Conservation (phyloP, 2,888 invertebrate genomes). For the Heliconius sara region DNA sequence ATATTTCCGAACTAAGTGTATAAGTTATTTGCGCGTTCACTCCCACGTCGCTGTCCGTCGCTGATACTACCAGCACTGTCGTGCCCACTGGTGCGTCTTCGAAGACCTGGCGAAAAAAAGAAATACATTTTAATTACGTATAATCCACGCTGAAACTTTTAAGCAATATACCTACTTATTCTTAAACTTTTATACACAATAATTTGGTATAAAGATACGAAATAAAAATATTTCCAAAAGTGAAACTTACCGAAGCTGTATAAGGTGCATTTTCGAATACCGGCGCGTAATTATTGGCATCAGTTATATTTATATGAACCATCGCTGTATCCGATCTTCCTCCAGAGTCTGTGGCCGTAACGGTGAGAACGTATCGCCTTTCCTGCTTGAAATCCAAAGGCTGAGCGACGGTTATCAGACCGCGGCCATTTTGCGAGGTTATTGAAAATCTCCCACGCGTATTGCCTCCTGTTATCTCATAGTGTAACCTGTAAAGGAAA, state of each 20-base stretch:
- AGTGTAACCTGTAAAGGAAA: slow-evolving; percentile 85
- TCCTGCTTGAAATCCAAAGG: slow-evolving; percentile 97
- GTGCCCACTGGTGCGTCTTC: slow-evolving; percentile 97
- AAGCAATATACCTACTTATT: too few relatives aligned
- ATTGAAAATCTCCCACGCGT: slow-evolving; percentile 94
- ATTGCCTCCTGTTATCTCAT: slow-evolving; percentile 93
- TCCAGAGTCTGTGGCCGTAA: slow-evolving; percentile 95
- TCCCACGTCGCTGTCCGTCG: slow-evolving; percentile 97
- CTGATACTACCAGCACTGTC: slow-evolving; percentile 95
- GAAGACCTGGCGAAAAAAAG: slow-evolving; percentile 83
- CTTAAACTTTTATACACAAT: too few relatives aligned
- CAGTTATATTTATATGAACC: slow-evolving; percentile 95
- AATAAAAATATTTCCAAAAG: neutral
- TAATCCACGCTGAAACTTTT: too few relatives aligned
- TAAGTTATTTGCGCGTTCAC: slow-evolving; percentile 96
- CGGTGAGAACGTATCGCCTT: slow-evolving; percentile 92
- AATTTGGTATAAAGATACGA: neutral
- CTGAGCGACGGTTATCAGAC: slow-evolving; percentile 93
- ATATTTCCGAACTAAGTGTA: slow-evolving; percentile 85
- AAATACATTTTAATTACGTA: neutral
- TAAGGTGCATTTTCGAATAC: slow-evolving; percentile 97
- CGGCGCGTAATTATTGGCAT: slow-evolving; percentile 97
- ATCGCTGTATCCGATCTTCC: slow-evolving; percentile 94
- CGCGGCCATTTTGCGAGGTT: slow-evolving; percentile 94
- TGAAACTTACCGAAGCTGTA: slow-evolving; percentile 87